Percentiles rank a stretch among this genome's conserved stretches.
phyloP scores from a whole-genome alignment of 2,113 vertebrate genomes.

The Eretmochelys imbricata region DNA sequence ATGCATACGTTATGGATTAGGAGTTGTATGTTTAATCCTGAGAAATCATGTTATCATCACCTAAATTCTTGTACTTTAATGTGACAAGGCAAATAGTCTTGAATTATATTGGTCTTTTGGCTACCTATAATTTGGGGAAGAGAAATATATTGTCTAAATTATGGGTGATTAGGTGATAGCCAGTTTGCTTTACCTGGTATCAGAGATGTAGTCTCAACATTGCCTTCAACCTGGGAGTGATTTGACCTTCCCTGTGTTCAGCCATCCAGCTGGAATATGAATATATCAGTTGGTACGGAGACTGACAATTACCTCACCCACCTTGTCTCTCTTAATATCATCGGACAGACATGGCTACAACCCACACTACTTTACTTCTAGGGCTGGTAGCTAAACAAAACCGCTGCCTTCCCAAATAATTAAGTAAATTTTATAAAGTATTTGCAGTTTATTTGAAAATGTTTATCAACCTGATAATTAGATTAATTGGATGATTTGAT shows the following conservation, averaged over 20 bases:
- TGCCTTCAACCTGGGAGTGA: neutral
- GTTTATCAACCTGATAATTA: neutral
- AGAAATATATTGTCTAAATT: neutral
- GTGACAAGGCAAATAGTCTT: slow-evolving; percentile 10
- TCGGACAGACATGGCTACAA: neutral
- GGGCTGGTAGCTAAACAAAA: neutral
- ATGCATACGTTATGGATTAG: slow-evolving; percentile 46
- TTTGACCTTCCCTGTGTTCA: neutral
- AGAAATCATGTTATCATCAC: slow-evolving; percentile 44
- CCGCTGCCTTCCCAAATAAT: neutral
- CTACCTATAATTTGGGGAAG: neutral
- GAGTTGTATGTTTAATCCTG: slow-evolving; percentile 50
- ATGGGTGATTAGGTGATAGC: too few relatives aligned
- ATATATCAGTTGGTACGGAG: neutral
- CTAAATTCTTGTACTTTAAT: slow-evolving; percentile 54
- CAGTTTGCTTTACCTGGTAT: neutral
- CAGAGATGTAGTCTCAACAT: neutral
- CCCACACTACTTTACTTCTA: neutral
- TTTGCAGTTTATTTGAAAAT: neutral
- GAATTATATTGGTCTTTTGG: slow-evolving; percentile 39
- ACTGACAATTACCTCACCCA: neutral
- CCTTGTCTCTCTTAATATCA: neutral
- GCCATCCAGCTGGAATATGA: neutral
- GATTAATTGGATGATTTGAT: neutral
- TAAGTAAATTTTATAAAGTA: neutral